Conservation (phyloP, 2,888 invertebrate genomes). For the Myopa testacea region DNA sequence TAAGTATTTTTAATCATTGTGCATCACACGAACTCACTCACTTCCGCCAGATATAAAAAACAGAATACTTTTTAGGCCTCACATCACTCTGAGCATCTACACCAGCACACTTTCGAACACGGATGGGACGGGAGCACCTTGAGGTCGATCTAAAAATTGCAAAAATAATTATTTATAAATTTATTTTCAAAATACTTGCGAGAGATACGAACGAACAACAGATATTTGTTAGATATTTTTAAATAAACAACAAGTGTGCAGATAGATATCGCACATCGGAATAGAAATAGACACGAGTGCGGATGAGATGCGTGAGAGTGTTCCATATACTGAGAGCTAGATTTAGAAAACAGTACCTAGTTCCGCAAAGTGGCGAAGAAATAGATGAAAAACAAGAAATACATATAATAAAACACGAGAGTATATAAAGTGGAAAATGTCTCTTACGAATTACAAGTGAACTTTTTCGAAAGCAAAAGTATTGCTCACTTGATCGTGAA, state of each 20-base stretch:
- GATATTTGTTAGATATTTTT: slow-evolving; percentile 7
- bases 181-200: slow-evolving; percentile 15
- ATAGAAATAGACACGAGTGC: neutral
- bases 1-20: too few relatives aligned
- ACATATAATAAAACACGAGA: too few relatives aligned
- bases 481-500: too few relatives aligned
- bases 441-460: too few relatives aligned
- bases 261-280: neutral
- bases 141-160: slow-evolving; percentile 37
- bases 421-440: too few relatives aligned
- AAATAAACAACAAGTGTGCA: slow-evolving; percentile 9
- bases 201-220: neutral
- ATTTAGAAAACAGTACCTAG: too few relatives aligned
- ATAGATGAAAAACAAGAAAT: too few relatives aligned
- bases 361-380: too few relatives aligned
- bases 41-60: neutral
- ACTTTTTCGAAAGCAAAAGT: too few relatives aligned
- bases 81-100: neutral
- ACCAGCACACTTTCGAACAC: neutral
- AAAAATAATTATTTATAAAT: slow-evolving; percentile 27
- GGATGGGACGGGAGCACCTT: slow-evolving; percentile 20
- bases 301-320: too few relatives aligned
- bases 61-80: too few relatives aligned
- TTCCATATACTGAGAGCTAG: too few relatives aligned
- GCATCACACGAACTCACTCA: neutral